Percentiles rank a stretch among this genome's conserved stretches.
Evolutionary conservation across 2,113 vertebrate genomes (phyloP).

Genomic region (Polypterus bichir): DNA sequence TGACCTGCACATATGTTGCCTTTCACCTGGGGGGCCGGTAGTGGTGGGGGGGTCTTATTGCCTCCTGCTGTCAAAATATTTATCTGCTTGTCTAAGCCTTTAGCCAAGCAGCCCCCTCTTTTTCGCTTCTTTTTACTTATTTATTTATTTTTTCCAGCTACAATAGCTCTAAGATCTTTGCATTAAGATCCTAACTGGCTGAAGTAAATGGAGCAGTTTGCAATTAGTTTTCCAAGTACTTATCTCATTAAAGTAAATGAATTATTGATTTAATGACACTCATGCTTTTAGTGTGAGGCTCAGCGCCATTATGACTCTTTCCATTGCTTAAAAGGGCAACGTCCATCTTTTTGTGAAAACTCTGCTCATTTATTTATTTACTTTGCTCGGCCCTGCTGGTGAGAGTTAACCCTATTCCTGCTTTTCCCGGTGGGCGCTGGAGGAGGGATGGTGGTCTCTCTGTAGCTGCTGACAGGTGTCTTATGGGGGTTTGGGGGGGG

Average conservation of each 20-base stretch:
- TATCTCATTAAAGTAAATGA: conserved; percentile 99
- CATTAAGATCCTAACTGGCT: conserved; percentile 63
- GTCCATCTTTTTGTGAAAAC: conserved; percentile 35
- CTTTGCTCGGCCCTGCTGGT: too few species aligned
- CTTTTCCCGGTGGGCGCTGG: too few species aligned
- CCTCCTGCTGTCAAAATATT: conserved; percentile 14
- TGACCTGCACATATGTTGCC: too few species aligned
- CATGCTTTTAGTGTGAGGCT: conserved; percentile 77
- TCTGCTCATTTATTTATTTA: not conserved
- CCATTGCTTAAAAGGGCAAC: conserved; percentile 41
- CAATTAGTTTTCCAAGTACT: conserved; percentile 94
- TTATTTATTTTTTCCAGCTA: conserved; percentile 36
- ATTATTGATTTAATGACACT: conserved; percentile 96
- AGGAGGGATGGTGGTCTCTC: too few species aligned
- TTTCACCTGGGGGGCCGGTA: too few species aligned
- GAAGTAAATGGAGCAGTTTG: conserved; percentile 79
- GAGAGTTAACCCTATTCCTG: too few species aligned
- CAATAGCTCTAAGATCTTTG: conserved; percentile 51
- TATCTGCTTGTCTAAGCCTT: conserved; percentile 22
- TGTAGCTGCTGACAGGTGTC: too few species aligned
- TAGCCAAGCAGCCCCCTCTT: conserved; percentile 1
- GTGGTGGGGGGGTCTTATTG: too few species aligned
- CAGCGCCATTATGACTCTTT: conserved; percentile 56
- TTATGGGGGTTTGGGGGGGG: too few species aligned
- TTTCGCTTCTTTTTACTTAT: not conserved